Base-by-base conservation (phyloP, 2,888 invertebrate species). In the Synergus japonicus region DNA sequence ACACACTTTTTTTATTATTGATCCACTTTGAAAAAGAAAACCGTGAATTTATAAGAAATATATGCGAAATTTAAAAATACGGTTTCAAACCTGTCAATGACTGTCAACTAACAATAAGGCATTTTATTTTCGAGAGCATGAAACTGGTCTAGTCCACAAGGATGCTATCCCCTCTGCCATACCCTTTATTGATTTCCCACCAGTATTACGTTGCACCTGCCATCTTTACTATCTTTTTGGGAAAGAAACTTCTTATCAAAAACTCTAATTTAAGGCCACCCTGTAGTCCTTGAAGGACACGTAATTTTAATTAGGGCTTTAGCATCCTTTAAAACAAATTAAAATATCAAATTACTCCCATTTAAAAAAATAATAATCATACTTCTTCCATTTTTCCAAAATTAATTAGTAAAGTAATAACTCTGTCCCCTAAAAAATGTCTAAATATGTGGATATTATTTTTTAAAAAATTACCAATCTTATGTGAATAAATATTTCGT, bases 401-500 rank as follows among this genome's bases (percentile, higher is more conserved):
- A 37, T 37, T 37, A 37, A 37, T 37, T 37, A 5, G 5, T 37
- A 37, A 46, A 8, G 4, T 10, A 46, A 46, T 46, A 46, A 46
- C 46, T 46, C 12, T 46, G 10, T 29, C 29, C 29, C 29, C 29
- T 29, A 29, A 29, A 29, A 29, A 29, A 29, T 29, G 29, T 29
- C 29, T 29, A 29, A 29, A 29, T 29, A 29, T 29, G 37, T 58
- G n/a, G n/a, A 54, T 58, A 58, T 18, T 18, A 58, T 10, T 18
- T 8, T 18, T 9, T 18, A 18, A 3, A 9, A 29, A 69, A 49
- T 15, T 4, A 46, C 22, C 22, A 46, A 69, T 4, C 22, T 69
- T 81, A 83, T 84, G 87, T 91, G 90, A 91, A 91, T 91, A 91
- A 91, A 91, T 91, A 91, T 89, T 87, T 86, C 85, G 80, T 87